Percentiles rank a stretch among this genome's conserved stretches.
phyloP scores from a whole-genome alignment of 2,888 invertebrate species.

The Dermolepida albohirtum region DNA sequence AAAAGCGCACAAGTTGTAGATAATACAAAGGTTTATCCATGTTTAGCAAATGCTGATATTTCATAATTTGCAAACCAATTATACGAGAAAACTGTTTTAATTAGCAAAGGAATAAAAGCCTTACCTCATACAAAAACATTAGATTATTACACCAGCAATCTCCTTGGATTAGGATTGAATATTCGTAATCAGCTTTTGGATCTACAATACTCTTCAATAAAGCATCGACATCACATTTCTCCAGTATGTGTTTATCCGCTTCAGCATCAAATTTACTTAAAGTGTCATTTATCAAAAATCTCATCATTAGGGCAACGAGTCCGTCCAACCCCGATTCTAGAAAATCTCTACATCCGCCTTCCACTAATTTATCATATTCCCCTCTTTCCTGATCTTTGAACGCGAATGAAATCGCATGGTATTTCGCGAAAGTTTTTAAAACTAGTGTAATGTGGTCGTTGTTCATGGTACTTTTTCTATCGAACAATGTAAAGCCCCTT shows the following conservation, averaged over 20 bases:
- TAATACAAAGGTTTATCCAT: too few relatives aligned
- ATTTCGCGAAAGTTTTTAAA: constrained; percentile 50
- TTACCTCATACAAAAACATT: constrained; percentile 49
- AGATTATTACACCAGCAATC: constrained; percentile 52
- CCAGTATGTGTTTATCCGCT: constrained; percentile 2
- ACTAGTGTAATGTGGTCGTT: constrained; percentile 50
- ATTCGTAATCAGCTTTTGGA: too few relatives aligned
- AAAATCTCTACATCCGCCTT: too few relatives aligned
- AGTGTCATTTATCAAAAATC: background rate
- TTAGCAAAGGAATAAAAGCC: too few relatives aligned
- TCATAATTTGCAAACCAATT: too few relatives aligned
- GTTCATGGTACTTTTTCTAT: constrained; percentile 48
- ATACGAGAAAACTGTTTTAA: too few relatives aligned
- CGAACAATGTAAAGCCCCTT: constrained; percentile 45
- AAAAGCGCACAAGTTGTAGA: too few relatives aligned
- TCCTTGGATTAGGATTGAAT: constrained; percentile 45
- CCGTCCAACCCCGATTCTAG: background rate
- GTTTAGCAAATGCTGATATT: too few relatives aligned
- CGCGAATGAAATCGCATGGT: constrained; percentile 51
- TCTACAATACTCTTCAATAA: constrained; percentile 4
- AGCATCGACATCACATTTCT: background rate
- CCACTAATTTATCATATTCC: constrained; percentile 44
- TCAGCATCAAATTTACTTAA: constrained; percentile 15
- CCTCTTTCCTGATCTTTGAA: constrained; percentile 47
- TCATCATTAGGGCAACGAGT: background rate